Evolutionary conservation across 2,797 vertebrate genomes (phyloP).

Genomic region (Takifugu rubripes): DNA sequence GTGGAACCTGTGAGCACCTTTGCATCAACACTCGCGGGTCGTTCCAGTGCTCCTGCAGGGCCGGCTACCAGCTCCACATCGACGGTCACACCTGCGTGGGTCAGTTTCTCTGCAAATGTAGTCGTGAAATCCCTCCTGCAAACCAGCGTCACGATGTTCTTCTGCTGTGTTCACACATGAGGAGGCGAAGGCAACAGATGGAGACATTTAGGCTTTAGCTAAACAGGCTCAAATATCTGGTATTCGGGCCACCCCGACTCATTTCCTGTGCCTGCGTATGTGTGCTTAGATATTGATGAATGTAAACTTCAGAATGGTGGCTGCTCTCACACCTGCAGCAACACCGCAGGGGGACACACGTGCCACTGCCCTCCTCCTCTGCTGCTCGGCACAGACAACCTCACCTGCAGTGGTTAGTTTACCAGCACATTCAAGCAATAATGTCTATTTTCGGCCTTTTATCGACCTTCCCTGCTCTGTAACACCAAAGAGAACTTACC

Average conservation of each 20-base stretch:
- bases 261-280: constrained; percentile 4
- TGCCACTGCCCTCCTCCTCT: constrained; percentile 74
- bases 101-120: constrained; percentile 54
- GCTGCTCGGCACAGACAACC: constrained; percentile 65
- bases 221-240: too few species aligned
- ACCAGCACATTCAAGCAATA: not conserved
- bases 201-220: not conserved
- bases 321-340: constrained; percentile 76
- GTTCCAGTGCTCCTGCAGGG: constrained; percentile 74
- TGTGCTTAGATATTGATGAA: constrained; percentile 73
- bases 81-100: constrained; percentile 79
- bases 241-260: too few species aligned
- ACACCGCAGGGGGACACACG: constrained; percentile 67
- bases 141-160: constrained; percentile 22
- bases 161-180: not conserved
- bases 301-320: constrained; percentile 77
- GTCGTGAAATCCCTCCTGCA: constrained; percentile 11
- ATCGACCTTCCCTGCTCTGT: too few species aligned
- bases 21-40: constrained; percentile 77
- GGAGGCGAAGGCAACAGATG: too few species aligned
- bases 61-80: constrained; percentile 80
- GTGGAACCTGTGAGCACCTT: constrained; percentile 71
- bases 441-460: too few species aligned
- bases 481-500: not conserved
- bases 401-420: constrained; percentile 73